Evolutionary conservation across 2,113 vertebrate species (phyloP).

Genomic region (Cichladusa arquata): DNA sequence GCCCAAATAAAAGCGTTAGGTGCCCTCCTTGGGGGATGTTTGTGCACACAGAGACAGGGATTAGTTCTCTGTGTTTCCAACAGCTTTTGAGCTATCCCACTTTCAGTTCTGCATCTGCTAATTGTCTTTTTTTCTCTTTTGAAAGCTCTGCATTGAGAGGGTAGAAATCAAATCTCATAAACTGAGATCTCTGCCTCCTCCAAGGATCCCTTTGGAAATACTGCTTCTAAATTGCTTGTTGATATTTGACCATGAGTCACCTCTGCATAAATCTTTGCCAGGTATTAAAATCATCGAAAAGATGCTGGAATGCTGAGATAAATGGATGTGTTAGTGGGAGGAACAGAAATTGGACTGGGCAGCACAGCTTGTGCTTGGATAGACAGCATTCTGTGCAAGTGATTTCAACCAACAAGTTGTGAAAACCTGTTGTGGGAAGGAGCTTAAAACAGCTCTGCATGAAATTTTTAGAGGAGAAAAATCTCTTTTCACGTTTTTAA

Average conservation of each 20-base stretch:
- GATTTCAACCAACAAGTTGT: conserved; percentile 38
- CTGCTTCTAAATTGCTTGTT: background rate
- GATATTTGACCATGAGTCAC: background rate
- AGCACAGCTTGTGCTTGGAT: background rate
- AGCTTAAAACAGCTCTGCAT: conserved; percentile 42
- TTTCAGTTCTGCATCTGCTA: background rate
- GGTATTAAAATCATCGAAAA: background rate
- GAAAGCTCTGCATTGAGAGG: background rate
- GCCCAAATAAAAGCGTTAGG: background rate
- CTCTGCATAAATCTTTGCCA: background rate
- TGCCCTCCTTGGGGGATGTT: background rate
- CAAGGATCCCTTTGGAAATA: background rate
- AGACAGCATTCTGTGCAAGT: background rate
- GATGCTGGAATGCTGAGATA: background rate
- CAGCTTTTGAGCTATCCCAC: background rate
- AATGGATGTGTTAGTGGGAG: background rate
- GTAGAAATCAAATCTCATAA: background rate
- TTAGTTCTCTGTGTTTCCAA: background rate
- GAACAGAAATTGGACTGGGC: background rate
- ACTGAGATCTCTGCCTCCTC: background rate
- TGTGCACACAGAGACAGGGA: background rate
- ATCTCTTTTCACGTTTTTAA: background rate
- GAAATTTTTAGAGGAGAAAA: conserved; percentile 27
- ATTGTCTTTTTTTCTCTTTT: background rate
- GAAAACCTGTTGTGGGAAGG: conserved; percentile 8